A percentile compares a stretch with the other conserved stretches of the same genome.
These are phyloP conservation scores for Ypsolopha scabrella DNA, from an alignment of 2,888 invertebrate species.

Conservation along the genomic window DNA sequence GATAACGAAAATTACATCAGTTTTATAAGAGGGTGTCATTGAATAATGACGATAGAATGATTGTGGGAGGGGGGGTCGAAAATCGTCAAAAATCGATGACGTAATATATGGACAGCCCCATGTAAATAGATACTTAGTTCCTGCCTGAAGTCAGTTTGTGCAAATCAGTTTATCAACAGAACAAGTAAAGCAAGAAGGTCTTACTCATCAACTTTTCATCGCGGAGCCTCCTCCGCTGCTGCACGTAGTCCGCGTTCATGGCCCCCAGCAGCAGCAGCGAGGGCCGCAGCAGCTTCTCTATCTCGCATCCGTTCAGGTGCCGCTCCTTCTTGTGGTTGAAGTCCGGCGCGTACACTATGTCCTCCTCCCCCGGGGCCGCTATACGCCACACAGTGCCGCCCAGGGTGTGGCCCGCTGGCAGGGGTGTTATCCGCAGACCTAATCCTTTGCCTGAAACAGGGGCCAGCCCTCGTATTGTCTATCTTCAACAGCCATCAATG, in stretches of 20 bases:
- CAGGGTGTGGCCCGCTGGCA: conserved; percentile 98
- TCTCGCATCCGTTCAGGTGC: conserved; percentile 95
- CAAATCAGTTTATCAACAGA: background rate
- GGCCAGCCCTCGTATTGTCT: no score
- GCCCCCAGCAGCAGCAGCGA: conserved; percentile 96
- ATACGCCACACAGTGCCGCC: conserved; percentile 99
- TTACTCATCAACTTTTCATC: conserved; percentile 97
- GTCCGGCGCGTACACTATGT: conserved; percentile 97
- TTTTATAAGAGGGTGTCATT: no score
- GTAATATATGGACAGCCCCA: no score
- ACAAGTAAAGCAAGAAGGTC: conserved; percentile 14
- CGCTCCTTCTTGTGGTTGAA: conserved; percentile 99
- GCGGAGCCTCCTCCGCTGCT: conserved; percentile 87
- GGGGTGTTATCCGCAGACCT: conserved; percentile 93
- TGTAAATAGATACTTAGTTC: no score
- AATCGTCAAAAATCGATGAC: no score
- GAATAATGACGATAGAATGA: no score
- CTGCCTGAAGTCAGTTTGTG: no score
- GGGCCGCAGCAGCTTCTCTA: conserved; percentile 91
- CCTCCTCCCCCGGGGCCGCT: conserved; percentile 97
- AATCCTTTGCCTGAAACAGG: conserved; percentile 85
- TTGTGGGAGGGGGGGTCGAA: no score
- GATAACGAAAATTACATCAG: no score
- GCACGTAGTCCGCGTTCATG: conserved; percentile 94
- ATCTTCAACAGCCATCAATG: no score